These are phyloP conservation scores for Branchipolynoe longqiensis DNA, from an alignment of 2,888 invertebrate genomes.

Conservation along the genomic window DNA sequence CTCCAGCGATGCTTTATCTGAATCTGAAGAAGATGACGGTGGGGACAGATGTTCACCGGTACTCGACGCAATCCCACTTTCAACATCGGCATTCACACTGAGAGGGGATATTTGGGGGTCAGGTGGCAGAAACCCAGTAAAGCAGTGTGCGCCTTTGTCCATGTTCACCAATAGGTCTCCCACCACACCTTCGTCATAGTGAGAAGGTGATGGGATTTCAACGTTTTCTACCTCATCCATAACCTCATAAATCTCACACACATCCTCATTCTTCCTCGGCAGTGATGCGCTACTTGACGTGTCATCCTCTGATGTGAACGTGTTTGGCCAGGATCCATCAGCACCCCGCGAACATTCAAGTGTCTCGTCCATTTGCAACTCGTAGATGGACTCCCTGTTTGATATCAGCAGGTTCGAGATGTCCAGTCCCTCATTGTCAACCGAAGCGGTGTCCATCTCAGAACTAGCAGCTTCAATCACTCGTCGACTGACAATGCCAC, in stretches of 20 bases:
- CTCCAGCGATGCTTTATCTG: conserved; percentile 17
- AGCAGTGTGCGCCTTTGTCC: neutral
- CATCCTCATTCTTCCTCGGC: conserved; percentile 56
- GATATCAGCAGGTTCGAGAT: conserved; percentile 18
- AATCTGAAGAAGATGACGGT: conserved; percentile 59
- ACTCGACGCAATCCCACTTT: conserved; percentile 60
- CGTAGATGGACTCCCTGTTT: conserved; percentile 78
- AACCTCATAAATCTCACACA: conserved; percentile 42
- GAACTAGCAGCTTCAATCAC: neutral
- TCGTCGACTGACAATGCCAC: neutral
- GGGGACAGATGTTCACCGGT: conserved; percentile 61
- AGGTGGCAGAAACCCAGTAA: neutral
- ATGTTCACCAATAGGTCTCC: conserved; percentile 25
- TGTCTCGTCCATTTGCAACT: conserved; percentile 77
- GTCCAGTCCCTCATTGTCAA: conserved; percentile 31
- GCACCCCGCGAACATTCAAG: conserved; percentile 28
- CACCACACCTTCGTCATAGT: conserved; percentile 39
- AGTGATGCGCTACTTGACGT: conserved; percentile 44
- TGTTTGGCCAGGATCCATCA: conserved; percentile 53
- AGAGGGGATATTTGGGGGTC: conserved; percentile 49
- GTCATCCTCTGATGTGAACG: conserved; percentile 59
- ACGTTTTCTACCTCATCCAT: conserved; percentile 54
- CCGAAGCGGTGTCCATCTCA: conserved; percentile 20
- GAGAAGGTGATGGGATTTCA: conserved; percentile 37
- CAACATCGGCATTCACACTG: conserved; percentile 51